These are phyloP conservation scores for Botrylloides violaceus DNA, from an alignment of 23 tunicate species.

Conservation along the genomic window DNA sequence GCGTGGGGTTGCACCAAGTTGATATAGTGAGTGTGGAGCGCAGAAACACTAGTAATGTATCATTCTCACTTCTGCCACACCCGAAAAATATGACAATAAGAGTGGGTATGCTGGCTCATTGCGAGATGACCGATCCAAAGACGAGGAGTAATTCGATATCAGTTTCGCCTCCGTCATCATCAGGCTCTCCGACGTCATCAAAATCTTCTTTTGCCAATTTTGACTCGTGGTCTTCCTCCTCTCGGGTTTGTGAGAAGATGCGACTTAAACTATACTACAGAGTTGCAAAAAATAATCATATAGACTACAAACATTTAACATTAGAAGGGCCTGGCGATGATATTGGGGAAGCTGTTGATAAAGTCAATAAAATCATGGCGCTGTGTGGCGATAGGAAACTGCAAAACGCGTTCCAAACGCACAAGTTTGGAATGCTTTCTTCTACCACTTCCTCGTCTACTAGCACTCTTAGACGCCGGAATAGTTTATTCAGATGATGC, in stretches of 20 bases:
- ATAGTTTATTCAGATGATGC: constrained; percentile 17
- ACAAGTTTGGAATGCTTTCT: constrained; percentile 1
- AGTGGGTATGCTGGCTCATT: constrained; percentile 15
- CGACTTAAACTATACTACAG: constrained; percentile 14
- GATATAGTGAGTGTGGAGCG: constrained; percentile 9
- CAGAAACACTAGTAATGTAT: not conserved
- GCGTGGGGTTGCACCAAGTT: constrained; percentile 7
- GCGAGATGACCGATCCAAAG: constrained; percentile 13
- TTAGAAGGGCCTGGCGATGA: constrained; percentile 22
- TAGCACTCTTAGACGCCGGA: not conserved
- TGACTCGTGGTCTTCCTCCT: not conserved
- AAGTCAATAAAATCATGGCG: constrained; percentile 8
- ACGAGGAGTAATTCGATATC: constrained; percentile 12
- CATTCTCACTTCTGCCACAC: not conserved
- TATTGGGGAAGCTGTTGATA: constrained; percentile 14
- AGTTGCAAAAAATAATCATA: not conserved
- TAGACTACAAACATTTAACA: constrained; percentile 19
- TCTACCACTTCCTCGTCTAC: constrained; percentile 4
- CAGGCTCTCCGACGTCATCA: constrained; percentile 14
- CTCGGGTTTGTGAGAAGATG: not conserved
- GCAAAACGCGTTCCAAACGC: not conserved
- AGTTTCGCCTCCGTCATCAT: constrained; percentile 17
- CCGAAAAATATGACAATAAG: constrained; percentile 6
- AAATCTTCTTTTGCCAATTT: constrained; percentile 12
- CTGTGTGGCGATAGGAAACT: constrained; percentile 12